phyloP scores from a whole-genome alignment of 2,888 invertebrate genomes.

The Ormyrus pomaceus region DNA sequence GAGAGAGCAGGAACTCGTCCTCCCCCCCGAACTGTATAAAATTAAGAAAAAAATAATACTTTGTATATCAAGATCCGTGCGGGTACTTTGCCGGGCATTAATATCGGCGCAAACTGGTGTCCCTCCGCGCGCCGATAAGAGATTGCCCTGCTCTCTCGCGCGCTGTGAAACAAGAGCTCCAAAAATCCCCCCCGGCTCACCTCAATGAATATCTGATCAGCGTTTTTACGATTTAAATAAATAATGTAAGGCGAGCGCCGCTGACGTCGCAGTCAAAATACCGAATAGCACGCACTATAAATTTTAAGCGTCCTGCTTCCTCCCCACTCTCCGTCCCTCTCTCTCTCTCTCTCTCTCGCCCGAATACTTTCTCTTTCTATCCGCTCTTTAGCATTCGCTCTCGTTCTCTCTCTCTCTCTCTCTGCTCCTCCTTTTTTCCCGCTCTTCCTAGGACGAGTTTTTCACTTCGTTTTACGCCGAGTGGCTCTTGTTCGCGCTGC shows the following conservation, averaged over 20 bases:
- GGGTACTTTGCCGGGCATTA: conserved; percentile 17
- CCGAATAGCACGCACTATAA: conserved; percentile 37
- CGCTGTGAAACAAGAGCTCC: conserved; percentile 16
- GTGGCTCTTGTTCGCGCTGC: no score
- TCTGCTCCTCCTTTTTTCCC: conserved; percentile 1
- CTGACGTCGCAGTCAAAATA: conserved; percentile 42
- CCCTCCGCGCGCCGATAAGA: conserved; percentile 23
- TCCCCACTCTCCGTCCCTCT: background rate
- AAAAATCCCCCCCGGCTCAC: conserved; percentile 1
- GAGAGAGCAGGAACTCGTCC: background rate
- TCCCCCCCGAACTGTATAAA: background rate
- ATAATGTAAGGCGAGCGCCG: conserved; percentile 6
- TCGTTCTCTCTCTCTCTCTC: conserved; percentile 3
- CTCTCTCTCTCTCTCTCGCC: conserved; percentile 2
- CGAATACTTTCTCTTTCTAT: background rate
- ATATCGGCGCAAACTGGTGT: conserved; percentile 15
- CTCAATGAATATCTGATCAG: conserved; percentile 38
- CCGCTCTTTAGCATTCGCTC: conserved; percentile 24
- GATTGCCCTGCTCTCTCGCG: background rate
- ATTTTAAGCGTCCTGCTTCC: conserved; percentile 31
- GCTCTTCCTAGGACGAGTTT: background rate
- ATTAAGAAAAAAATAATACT: conserved; percentile 24
- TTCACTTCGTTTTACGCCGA: no score
- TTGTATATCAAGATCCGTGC: conserved; percentile 9
- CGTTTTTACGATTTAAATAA: conserved; percentile 37